Evolutionary conservation across 2,888 invertebrate species (phyloP), one percentile per base, ranked within the genome.

Genomic region (Desoria tigrina): DNA sequence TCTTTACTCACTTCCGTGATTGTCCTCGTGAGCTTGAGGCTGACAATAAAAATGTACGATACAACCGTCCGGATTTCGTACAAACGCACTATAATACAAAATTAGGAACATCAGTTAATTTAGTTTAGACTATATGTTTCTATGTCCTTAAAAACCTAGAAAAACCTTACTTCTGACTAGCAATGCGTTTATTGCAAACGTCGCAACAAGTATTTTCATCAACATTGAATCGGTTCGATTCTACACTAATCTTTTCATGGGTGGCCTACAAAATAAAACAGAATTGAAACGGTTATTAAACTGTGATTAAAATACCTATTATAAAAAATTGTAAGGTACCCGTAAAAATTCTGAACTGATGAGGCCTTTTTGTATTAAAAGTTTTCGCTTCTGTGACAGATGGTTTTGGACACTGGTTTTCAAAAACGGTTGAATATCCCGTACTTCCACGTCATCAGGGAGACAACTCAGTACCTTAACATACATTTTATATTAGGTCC

Each of bases 141-240:
- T n/a, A n/a, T n/a, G n/a, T n/a, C n/a, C n/a, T n/a, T n/a, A n/a
- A n/a, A n/a, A n/a, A n/a, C n/a, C n/a, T 57, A 21, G 24, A 9
- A 26, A 54, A 27, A 37, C 37, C 27, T 24, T 78, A 89, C 90
- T 89, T 93, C 82, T 92, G 91, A 81, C 92, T 92, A 21, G 90
- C 90, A 81, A 98, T 96, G 63, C 92, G 86, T 79, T 97, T 97
- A 79, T 89, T 92, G 80, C 98, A 98, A 1, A 92, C 92, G 0
- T 88, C 87, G 80, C 98, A 98, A 61, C 92, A 87, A 78, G 90
- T 91, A 77, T 89, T 87, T 75, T 95, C 94, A 21, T 88, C 91
- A 74, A 98, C 88, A 1, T 89, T 82, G 54, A 96, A 88, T 78
- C 87, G 89, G 78, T 90, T 89, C 1, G 89, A 88, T 80, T 95